These are phyloP conservation scores for Microhierax caerulescens DNA, from an alignment of 2,797 vertebrate species.

Conservation along the genomic window DNA sequence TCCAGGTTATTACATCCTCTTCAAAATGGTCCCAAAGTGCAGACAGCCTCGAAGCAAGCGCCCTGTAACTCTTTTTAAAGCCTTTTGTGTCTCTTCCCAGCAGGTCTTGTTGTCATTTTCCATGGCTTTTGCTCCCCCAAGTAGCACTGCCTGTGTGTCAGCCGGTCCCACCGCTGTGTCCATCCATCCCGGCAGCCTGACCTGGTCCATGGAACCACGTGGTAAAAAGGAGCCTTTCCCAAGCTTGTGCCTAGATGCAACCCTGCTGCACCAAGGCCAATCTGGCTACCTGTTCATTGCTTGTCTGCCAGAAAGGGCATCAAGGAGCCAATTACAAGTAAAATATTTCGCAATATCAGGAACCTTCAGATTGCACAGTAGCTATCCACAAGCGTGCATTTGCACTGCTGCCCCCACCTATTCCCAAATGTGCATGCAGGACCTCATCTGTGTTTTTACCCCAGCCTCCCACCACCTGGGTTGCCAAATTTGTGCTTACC, in stretches of 20 bases:
- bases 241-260: neutral
- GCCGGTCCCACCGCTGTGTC: rapidly evolving
- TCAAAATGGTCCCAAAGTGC: neutral
- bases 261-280: no score
- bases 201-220: neutral
- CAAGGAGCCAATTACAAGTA: neutral
- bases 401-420: rapidly evolving
- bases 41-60: neutral
- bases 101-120: neutral
- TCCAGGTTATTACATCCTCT: neutral
- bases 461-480: no score
- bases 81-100: neutral
- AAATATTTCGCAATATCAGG: neutral
- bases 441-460: neutral
- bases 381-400: neutral
- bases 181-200: neutral
- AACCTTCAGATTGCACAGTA: neutral
- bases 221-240: neutral
- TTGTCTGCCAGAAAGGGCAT: neutral
- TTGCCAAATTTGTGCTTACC: no score
- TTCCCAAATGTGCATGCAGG: neutral
- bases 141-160: rapidly evolving
- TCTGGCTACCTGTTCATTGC: neutral
- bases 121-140: neutral
- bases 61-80: neutral